Conservation (phyloP, 2,888 invertebrate genomes). For the Electrophaes corylata region DNA sequence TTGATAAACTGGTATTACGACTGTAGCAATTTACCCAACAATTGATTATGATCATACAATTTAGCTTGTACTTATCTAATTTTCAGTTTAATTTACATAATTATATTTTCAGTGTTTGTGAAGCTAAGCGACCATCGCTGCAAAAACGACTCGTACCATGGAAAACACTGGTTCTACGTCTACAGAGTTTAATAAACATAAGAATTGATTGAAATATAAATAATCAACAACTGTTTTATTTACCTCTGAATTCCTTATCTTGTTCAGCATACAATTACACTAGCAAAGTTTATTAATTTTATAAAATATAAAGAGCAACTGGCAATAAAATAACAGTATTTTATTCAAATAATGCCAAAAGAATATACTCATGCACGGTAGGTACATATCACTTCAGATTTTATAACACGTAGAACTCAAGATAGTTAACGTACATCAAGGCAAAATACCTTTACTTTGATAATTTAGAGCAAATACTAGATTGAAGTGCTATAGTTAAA, state of each 20-base stretch:
- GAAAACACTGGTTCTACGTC: constrained; percentile 66
- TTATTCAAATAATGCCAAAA: no score
- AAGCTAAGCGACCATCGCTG: constrained; percentile 60
- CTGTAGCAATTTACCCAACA: background rate
- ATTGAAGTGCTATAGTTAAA: background rate
- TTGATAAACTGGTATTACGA: no score
- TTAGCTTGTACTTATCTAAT: background rate
- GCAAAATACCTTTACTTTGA: background rate
- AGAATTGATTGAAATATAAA: no score
- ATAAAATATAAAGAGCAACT: no score
- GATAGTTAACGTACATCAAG: background rate
- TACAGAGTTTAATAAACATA: constrained; percentile 56
- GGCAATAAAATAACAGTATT: no score
- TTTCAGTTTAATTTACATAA: background rate
- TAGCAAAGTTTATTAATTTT: no score
- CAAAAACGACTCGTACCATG: constrained; percentile 56
- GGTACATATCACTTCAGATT: background rate
- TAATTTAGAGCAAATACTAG: background rate
- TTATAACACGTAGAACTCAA: background rate
- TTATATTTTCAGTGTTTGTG: constrained; percentile 64
- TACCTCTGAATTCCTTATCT: no score
- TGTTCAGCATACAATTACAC: no score
- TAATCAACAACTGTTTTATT: no score
- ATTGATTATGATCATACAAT: background rate
- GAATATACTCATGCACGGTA: no score